Conservation (phyloP, 2,888 invertebrate genomes). For the Thalpophila matura region DNA sequence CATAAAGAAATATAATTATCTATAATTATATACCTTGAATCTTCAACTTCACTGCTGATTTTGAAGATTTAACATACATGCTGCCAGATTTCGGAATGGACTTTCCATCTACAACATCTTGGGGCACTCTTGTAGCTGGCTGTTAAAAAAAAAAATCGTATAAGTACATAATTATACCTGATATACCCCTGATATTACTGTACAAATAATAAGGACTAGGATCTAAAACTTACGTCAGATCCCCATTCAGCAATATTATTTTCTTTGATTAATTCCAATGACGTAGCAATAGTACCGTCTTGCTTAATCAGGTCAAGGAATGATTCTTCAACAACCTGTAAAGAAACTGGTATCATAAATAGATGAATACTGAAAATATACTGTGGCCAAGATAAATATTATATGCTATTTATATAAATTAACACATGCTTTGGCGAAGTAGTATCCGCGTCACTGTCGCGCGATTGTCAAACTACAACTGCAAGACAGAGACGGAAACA, state of each 20-base stretch:
- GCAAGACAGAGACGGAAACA: too few species aligned
- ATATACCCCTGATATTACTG: too few species aligned
- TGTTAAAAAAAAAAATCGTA: conserved; percentile 66
- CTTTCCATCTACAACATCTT: conserved; percentile 90
- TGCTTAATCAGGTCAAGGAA: conserved; percentile 93
- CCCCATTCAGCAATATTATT: conserved; percentile 96
- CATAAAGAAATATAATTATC: too few species aligned
- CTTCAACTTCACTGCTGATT: conserved; percentile 83
- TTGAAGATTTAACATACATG: conserved; percentile 87
- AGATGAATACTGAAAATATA: too few species aligned
- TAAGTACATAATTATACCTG: too few species aligned
- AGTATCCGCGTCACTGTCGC: too few species aligned
- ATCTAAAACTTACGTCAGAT: conserved; percentile 92
- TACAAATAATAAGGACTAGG: too few species aligned
- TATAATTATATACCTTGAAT: conserved; percentile 88
- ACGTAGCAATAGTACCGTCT: conserved; percentile 90
- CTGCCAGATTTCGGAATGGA: conserved; percentile 91
- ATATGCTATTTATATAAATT: too few species aligned
- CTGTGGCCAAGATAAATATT: too few species aligned
- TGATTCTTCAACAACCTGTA: conserved; percentile 93
- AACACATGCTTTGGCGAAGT: too few species aligned
- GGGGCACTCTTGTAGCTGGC: conserved; percentile 87
- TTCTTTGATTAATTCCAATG: conserved; percentile 92
- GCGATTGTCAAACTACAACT: too few species aligned
- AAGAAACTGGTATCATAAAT: too few species aligned